Evolutionary conservation across 2,797 vertebrate species (phyloP).

Genomic region (Pogoniulus pusillus): DNA sequence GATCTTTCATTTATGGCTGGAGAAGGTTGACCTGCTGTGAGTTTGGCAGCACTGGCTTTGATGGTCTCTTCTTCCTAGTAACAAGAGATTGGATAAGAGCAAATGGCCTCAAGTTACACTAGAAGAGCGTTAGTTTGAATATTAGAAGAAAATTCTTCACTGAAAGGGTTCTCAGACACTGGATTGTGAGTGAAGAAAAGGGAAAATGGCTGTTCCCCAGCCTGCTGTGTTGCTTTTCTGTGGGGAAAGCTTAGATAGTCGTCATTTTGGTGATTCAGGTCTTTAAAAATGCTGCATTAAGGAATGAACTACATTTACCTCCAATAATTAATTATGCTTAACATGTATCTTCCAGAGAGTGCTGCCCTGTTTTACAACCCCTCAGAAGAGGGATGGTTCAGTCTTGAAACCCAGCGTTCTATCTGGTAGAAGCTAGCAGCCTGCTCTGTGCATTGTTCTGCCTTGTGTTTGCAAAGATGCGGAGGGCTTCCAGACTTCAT

Average conservation of each 20-base stretch:
- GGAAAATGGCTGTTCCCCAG: background rate
- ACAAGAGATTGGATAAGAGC: no score
- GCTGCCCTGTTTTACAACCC: background rate
- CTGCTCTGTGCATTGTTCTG: background rate
- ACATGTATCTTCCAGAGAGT: background rate
- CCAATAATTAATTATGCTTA: background rate
- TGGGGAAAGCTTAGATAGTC: background rate
- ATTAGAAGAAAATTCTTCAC: no score
- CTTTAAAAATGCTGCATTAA: background rate
- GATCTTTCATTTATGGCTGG: background rate
- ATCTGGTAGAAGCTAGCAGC: background rate
- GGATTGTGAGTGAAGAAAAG: background rate
- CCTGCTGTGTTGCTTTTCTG: background rate
- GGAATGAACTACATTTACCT: background rate
- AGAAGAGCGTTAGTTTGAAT: no score
- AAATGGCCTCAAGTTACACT: no score
- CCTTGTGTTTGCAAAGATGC: background rate
- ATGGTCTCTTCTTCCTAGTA: no score
- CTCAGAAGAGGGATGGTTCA: background rate
- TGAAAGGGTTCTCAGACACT: background rate
- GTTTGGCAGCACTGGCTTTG: background rate
- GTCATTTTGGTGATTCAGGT: background rate
- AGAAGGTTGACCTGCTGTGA: background rate
- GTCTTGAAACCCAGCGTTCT: background rate
- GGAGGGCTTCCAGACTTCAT: background rate